Evolutionary conservation across 2,113 vertebrate species (phyloP).

Genomic region (Triplophysa rosa): DNA sequence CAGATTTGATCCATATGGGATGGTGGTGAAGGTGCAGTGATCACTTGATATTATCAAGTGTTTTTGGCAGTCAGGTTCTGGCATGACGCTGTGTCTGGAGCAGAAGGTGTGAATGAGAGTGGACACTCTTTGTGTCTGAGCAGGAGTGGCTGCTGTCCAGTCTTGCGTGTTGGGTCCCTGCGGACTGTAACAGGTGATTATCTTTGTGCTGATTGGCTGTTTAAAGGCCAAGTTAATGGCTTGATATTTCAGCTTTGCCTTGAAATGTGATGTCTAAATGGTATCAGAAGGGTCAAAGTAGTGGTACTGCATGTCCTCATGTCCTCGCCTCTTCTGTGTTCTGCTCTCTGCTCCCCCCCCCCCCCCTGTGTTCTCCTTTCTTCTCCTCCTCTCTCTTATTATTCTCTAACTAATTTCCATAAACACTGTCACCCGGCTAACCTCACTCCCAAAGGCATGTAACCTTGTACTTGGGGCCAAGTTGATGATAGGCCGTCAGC

Average conservation of each 20-base stretch:
- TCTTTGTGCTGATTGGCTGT: constrained; percentile 55
- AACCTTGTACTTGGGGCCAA: constrained; percentile 44
- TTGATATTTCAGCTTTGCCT: constrained; percentile 59
- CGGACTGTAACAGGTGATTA: constrained; percentile 48
- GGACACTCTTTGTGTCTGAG: constrained; percentile 19
- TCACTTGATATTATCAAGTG: background rate
- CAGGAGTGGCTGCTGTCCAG: constrained; percentile 54
- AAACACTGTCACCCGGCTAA: constrained; percentile 11
- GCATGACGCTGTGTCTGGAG: background rate
- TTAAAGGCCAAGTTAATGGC: constrained; percentile 51
- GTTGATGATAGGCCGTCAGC: constrained; percentile 11
- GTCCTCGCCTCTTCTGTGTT: constrained; percentile 36
- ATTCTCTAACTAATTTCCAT: constrained; percentile 29
- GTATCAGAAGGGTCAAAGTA: background rate
- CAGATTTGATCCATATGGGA: background rate
- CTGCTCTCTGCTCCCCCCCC: background rate
- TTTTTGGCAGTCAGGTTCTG: background rate
- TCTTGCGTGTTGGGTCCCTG: constrained; percentile 19
- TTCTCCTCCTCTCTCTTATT: constrained; percentile 20
- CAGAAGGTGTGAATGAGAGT: constrained; percentile 20
- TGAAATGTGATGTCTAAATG: constrained; percentile 53
- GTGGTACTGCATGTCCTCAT: constrained; percentile 29
- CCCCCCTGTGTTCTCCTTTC: constrained; percentile 43
- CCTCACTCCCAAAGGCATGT: constrained; percentile 25
- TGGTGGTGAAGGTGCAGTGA: background rate